Conservation (phyloP, 2,888 invertebrate genomes). For the Lepetodrilus schrolli region DNA sequence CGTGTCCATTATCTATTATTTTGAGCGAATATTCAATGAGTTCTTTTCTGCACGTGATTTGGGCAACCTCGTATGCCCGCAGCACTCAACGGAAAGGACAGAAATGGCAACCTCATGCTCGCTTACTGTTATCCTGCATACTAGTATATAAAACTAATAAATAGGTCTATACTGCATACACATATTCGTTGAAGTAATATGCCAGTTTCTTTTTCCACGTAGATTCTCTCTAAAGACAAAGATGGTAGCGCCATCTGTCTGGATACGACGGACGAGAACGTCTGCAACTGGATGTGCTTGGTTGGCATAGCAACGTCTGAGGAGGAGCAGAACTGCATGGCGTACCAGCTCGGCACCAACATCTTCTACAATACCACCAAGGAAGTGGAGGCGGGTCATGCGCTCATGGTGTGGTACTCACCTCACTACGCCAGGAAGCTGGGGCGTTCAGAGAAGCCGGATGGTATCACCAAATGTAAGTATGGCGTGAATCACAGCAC, state of each 20-base stretch:
- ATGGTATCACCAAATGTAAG: slow-evolving; percentile 65
- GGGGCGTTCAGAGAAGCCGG: slow-evolving; percentile 69
- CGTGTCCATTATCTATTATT: too few species aligned
- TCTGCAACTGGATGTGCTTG: slow-evolving; percentile 81
- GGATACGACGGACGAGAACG: slow-evolving; percentile 79
- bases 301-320: slow-evolving; percentile 77
- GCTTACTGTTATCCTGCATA: too few species aligned
- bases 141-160: too few species aligned
- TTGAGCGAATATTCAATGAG: too few species aligned
- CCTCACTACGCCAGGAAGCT: slow-evolving; percentile 79
- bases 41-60: too few species aligned
- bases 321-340: slow-evolving; percentile 79
- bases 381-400: slow-evolving; percentile 77
- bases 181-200: too few species aligned
- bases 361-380: slow-evolving; percentile 69
- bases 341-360: slow-evolving; percentile 78
- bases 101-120: too few species aligned
- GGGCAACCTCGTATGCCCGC: too few species aligned
- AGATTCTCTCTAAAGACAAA: slow-evolving; percentile 75
- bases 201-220: slow-evolving; percentile 38
- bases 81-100: too few species aligned
- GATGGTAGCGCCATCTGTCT: slow-evolving; percentile 76
- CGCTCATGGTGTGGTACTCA: slow-evolving; percentile 80
- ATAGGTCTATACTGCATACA: too few species aligned
- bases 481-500: too few species aligned